A percentile compares a stretch with the other conserved stretches of the same genome.
These are phyloP conservation scores for Nannobrachium achirus DNA, from an alignment of 2,113 vertebrate genomes.

Conservation along the genomic window DNA sequence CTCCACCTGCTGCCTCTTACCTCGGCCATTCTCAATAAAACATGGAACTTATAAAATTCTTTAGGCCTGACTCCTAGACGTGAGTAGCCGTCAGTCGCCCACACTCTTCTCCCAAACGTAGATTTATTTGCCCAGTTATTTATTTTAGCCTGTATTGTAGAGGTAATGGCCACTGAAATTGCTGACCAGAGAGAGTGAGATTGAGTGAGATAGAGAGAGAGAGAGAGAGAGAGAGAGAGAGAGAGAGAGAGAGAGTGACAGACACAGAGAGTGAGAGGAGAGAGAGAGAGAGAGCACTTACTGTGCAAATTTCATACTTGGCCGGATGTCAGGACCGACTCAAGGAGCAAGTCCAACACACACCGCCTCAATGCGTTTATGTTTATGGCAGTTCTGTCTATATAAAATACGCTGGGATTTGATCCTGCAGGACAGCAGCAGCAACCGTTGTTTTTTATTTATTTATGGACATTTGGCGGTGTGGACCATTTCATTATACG, in stretches of 20 bases:
- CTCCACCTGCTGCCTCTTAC: neutral
- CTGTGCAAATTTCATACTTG: slow-evolving; percentile 21
- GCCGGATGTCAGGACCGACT: slow-evolving; percentile 15
- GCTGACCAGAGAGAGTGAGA: slow-evolving; percentile 43
- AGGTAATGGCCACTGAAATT: slow-evolving; percentile 38
- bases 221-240: slow-evolving; percentile 9
- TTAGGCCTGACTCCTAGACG: slow-evolving; percentile 16
- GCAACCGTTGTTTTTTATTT: neutral
- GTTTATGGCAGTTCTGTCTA: slow-evolving; percentile 13
- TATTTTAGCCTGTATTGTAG: slow-evolving; percentile 44
- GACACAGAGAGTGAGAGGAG: too few species aligned
- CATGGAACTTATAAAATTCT: neutral
- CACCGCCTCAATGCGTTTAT: neutral
- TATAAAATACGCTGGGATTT: neutral
- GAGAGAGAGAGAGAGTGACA: too few species aligned
- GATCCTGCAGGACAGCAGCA: neutral
- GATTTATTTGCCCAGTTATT: slow-evolving; percentile 52
- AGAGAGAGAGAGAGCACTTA: slow-evolving; percentile 15
- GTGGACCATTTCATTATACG: neutral
- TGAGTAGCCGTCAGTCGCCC: slow-evolving; percentile 28
- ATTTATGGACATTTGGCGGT: too few species aligned
- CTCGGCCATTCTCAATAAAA: slow-evolving; percentile 15
- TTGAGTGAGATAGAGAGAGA: too few species aligned
- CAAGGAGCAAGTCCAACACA: slow-evolving; percentile 20
- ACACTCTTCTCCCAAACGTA: slow-evolving; percentile 6